Conservation (phyloP, 2,888 invertebrate species). For the Caenorhabditis afra region DNA sequence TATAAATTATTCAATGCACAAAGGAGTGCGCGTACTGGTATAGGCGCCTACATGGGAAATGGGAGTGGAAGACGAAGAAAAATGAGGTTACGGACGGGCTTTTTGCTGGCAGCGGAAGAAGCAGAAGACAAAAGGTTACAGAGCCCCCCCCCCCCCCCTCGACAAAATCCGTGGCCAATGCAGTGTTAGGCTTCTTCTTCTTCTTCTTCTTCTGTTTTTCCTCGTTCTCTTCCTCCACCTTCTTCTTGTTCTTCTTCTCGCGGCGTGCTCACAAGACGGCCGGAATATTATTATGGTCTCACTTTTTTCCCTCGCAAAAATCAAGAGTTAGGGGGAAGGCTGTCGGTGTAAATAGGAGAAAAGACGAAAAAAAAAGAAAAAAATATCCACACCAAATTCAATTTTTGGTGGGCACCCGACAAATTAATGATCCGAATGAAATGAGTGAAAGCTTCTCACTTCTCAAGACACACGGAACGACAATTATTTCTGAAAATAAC, state of each 20-base stretch:
- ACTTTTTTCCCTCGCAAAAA: conserved; percentile 22
- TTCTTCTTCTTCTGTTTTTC: conserved; percentile 10
- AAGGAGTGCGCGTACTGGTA: conserved; percentile 21
- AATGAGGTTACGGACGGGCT: conserved; percentile 1
- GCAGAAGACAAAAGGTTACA: conserved; percentile 30
- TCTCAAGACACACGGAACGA: too few relatives aligned
- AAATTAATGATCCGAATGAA: conserved; percentile 48
- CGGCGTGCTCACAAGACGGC: conserved; percentile 33
- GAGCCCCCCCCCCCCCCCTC: conserved; percentile 5
- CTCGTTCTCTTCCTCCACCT: not conserved
- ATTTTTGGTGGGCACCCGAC: conserved; percentile 22
- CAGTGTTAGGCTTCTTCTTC: conserved; percentile 11
- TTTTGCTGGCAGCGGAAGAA: not conserved
- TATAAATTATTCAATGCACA: conserved; percentile 55
- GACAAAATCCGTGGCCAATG: conserved; percentile 27
- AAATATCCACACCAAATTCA: conserved; percentile 31
- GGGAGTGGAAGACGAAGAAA: not conserved
- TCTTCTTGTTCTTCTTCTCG: conserved; percentile 13
- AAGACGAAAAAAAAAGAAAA: conserved; percentile 23
- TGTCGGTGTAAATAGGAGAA: conserved; percentile 35
- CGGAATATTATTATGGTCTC: conserved; percentile 55
- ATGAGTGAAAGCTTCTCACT: conserved; percentile 18
- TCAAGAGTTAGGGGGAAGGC: conserved; percentile 46
- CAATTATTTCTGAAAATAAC: not conserved
- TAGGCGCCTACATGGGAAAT: conserved; percentile 13